These are phyloP conservation scores for Cromileptes altivelis DNA, from an alignment of 2,113 vertebrate species.

Conservation along the genomic window DNA sequence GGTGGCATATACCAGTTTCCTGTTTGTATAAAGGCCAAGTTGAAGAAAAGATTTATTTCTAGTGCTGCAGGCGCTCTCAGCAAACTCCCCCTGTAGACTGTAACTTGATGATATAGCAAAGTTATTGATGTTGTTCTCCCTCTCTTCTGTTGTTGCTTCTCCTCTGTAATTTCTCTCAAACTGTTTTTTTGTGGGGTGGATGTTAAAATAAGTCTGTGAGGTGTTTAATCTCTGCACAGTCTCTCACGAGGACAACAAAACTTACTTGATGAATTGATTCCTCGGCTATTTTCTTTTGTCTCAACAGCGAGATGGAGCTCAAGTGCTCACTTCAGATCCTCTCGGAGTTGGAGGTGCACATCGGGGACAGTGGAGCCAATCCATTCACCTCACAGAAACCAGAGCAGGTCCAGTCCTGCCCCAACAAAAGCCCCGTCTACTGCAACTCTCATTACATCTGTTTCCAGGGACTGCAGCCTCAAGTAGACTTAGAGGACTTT, in stretches of 20 bases:
- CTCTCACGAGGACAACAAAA: neutral
- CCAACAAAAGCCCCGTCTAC: conserved; percentile 90
- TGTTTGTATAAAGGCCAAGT: conserved; percentile 25
- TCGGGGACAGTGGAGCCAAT: conserved; percentile 86
- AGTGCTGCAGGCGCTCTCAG: conserved; percentile 20
- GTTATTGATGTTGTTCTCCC: conserved; percentile 18
- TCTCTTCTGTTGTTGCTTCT: conserved; percentile 13
- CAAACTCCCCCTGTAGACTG: conserved; percentile 25
- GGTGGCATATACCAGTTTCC: conserved; percentile 10
- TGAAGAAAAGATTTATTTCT: conserved; percentile 13
- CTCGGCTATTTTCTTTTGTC: neutral
- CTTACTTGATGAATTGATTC: neutral
- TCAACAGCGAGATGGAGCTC: conserved; percentile 90
- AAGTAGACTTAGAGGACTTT: conserved; percentile 63
- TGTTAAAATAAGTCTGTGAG: neutral
- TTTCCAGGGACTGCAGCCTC: conserved; percentile 85
- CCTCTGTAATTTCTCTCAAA: neutral
- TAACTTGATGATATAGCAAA: conserved; percentile 14
- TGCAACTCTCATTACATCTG: conserved; percentile 89
- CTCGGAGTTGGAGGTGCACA: conserved; percentile 86
- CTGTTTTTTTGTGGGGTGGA: conserved; percentile 12
- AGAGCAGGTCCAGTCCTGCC: conserved; percentile 92
- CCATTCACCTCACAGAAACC: conserved; percentile 92
- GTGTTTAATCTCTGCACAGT: conserved; percentile 8
- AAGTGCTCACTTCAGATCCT: conserved; percentile 90